Conservation (phyloP, 2,797 vertebrate genomes). For the Muscicapa comitata region DNA sequence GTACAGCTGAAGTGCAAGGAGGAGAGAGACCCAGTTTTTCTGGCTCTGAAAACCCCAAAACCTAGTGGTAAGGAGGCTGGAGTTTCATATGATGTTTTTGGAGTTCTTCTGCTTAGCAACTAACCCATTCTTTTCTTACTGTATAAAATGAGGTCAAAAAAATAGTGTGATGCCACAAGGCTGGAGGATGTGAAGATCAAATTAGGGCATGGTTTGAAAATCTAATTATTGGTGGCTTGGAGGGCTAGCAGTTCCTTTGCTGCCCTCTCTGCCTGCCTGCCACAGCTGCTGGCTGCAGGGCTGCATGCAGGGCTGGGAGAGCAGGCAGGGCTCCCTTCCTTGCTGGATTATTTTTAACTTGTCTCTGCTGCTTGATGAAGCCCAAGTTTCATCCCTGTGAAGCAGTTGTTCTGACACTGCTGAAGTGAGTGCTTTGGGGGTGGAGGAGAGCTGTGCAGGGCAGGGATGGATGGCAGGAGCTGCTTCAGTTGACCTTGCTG, state of each 20-base stretch:
- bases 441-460: not conserved
- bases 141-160: not conserved
- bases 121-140: not conserved
- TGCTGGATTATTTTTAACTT: slow-evolving; percentile 6
- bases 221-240: not conserved
- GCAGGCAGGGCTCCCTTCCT: not conserved
- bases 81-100: not conserved
- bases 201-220: not conserved
- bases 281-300: not conserved
- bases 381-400: not conserved
- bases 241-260: not conserved
- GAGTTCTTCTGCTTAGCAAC: not conserved
- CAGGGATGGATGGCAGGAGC: not conserved
- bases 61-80: not conserved
- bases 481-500: not conserved
- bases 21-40: not conserved
- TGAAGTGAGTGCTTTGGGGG: not conserved
- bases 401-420: not conserved
- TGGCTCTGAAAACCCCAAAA: not conserved
- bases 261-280: not conserved
- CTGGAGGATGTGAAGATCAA: not conserved
- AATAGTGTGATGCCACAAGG: not conserved
- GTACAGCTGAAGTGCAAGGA: not conserved
- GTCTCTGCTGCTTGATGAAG: not conserved
- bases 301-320: not conserved